These are phyloP conservation scores for Ips nitidus DNA, from an alignment of 1,140 invertebrate species.

Conservation along the genomic window DNA sequence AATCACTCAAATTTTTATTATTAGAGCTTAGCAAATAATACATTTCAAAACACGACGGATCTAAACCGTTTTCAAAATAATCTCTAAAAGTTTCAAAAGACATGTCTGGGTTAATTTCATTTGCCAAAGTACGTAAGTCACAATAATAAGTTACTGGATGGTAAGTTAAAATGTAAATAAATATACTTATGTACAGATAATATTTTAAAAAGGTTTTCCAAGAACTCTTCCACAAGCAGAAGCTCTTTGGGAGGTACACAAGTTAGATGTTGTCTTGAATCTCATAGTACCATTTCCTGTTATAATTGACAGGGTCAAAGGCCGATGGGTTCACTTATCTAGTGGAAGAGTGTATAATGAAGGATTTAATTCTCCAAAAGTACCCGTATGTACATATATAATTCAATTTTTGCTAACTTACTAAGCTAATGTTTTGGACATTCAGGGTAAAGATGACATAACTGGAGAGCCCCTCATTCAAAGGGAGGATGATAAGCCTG, in stretches of 20 bases:
- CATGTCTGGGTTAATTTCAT: too few relatives aligned
- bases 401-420: too few relatives aligned
- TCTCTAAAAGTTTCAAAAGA: too few relatives aligned
- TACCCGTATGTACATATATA: conserved; percentile 47
- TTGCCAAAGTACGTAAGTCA: too few relatives aligned
- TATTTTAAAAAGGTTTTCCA: conserved; percentile 72
- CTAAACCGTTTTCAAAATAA: too few relatives aligned
- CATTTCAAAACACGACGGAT: too few relatives aligned
- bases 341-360: conserved; percentile 93
- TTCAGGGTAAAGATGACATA: conserved; percentile 77
- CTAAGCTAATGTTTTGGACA: too few relatives aligned
- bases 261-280: conserved; percentile 83
- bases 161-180: too few relatives aligned
- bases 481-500: conserved; percentile 87
- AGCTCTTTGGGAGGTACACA: conserved; percentile 66
- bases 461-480: conserved; percentile 88
- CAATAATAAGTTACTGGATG: too few relatives aligned
- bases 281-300: conserved; percentile 87
- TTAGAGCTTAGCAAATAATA: too few relatives aligned
- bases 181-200: too few relatives aligned
- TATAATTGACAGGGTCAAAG: conserved; percentile 69
- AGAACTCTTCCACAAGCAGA: conserved; percentile 84
- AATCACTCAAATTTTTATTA: too few relatives aligned
- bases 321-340: conserved; percentile 74
- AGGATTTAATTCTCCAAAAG: conserved; percentile 92